Evolutionary conservation across 2,113 vertebrate species (phyloP).

Genomic region (Aleadryas rufinucha): DNA sequence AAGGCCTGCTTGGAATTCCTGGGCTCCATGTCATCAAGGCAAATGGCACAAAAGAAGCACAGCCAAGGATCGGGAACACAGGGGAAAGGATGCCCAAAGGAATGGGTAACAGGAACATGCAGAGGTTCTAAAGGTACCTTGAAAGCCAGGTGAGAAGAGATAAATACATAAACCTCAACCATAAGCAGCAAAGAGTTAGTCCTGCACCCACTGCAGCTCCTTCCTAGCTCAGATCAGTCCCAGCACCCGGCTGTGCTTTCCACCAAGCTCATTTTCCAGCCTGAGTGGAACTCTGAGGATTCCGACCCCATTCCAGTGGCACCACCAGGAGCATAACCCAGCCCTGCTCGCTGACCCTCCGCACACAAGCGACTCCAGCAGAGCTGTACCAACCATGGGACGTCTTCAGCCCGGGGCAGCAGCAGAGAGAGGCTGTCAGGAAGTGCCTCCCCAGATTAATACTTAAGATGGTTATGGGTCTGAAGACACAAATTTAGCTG

Average conservation of each 20-base stretch:
- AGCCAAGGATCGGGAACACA: background rate
- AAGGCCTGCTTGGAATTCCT: background rate
- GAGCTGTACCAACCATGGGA: conserved; percentile 79
- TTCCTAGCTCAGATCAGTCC: background rate
- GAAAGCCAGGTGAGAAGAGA: background rate
- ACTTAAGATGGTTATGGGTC: conserved; percentile 69
- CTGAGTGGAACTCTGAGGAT: background rate
- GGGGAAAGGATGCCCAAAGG: background rate
- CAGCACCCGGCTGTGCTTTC: background rate
- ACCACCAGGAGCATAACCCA: background rate
- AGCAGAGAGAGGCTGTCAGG: conserved; percentile 63
- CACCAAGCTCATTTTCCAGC: background rate
- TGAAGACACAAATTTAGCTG: conserved; percentile 83
- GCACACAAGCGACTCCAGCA: background rate
- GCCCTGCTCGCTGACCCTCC: background rate
- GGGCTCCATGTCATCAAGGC: accelerated
- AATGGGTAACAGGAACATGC: background rate
- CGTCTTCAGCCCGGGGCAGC: conserved; percentile 16
- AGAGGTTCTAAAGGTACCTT: background rate
- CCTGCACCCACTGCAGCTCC: background rate
- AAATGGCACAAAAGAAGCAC: background rate
- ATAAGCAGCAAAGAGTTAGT: background rate
- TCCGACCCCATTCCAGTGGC: background rate
- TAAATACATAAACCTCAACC: background rate
- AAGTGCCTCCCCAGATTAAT: conserved; percentile 61